phyloP scores from a whole-genome alignment of 2,888 invertebrate species.

The Acronicta aceris region DNA sequence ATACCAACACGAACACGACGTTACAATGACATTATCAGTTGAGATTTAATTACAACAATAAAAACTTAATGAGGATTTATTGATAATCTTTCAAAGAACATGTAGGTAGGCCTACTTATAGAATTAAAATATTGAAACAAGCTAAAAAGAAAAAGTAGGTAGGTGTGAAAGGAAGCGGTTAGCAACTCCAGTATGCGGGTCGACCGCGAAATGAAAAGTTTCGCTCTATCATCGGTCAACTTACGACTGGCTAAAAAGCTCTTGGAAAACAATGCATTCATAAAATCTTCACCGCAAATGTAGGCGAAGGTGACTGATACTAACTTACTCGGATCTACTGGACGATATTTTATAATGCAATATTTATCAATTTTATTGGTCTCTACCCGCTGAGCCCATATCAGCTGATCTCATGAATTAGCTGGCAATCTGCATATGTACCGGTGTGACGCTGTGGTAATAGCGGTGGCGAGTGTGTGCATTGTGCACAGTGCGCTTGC shows the following conservation, averaged over 20 bases:
- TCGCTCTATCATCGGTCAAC: conserved; percentile 66
- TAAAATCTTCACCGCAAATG: conserved; percentile 84
- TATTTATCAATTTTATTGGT: conserved; percentile 20
- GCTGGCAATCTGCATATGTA: conserved; percentile 20
- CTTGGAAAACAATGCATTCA: conserved; percentile 83
- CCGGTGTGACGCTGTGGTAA: conserved; percentile 2
- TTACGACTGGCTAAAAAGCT: conserved; percentile 70
- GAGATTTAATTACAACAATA: conserved; percentile 35
- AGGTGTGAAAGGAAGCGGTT: conserved; percentile 68
- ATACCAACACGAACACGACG: conserved; percentile 53
- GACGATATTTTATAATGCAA: conserved; percentile 19
- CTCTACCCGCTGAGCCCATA: conserved; percentile 49
- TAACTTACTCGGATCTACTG: conserved; percentile 14
- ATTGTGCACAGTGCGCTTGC: conserved; percentile 13
- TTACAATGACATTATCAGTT: conserved; percentile 65
- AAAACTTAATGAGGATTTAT: background rate
- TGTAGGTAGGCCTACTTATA: conserved; percentile 33
- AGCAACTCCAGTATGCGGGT: conserved; percentile 80
- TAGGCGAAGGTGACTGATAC: conserved; percentile 62
- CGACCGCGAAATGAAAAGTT: conserved; percentile 82
- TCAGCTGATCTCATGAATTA: conserved; percentile 63
- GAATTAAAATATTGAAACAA: conserved; percentile 46
- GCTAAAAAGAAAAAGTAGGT: conserved; percentile 63
- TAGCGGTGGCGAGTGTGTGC: background rate
- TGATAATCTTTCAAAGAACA: conserved; percentile 6